These are phyloP conservation scores for Pollenia griseotomentosa DNA, from an alignment of 2,888 invertebrate genomes.

Conservation along the genomic window DNA sequence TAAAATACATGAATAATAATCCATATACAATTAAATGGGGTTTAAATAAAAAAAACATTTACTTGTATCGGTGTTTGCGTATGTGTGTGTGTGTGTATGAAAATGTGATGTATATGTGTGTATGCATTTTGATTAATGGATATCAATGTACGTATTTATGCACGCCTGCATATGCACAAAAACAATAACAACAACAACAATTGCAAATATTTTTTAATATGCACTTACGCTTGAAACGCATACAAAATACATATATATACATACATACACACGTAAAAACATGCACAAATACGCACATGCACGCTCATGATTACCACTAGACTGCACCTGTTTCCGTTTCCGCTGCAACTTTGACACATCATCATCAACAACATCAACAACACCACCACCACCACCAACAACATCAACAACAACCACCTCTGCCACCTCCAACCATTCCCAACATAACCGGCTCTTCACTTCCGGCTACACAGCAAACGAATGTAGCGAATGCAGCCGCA, in stretches of 20 bases:
- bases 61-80: slow-evolving; percentile 7
- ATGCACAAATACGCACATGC: slow-evolving; percentile 47
- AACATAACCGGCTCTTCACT: slow-evolving; percentile 79
- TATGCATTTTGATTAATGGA: slow-evolving; percentile 33
- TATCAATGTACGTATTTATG: slow-evolving; percentile 57
- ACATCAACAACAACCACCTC: slow-evolving; percentile 80
- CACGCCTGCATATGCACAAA: slow-evolving; percentile 55
- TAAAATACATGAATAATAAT: slow-evolving; percentile 59
- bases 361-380: slow-evolving; percentile 79
- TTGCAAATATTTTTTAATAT: slow-evolving; percentile 20
- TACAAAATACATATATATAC: neutral
- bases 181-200: slow-evolving; percentile 14
- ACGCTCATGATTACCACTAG: slow-evolving; percentile 74
- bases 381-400: slow-evolving; percentile 84
- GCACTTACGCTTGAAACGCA: slow-evolving; percentile 19
- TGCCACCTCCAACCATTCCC: slow-evolving; percentile 85
- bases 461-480: slow-evolving; percentile 83
- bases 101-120: slow-evolving; percentile 35
- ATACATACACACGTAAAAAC: slow-evolving; percentile 41
- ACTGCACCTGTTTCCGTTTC: slow-evolving; percentile 83
- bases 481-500: slow-evolving; percentile 85
- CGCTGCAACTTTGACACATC: slow-evolving; percentile 83
- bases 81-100: slow-evolving; percentile 8
- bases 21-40: slow-evolving; percentile 26
- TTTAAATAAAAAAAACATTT: slow-evolving; percentile 42